Evolutionary conservation across 2,797 vertebrate genomes (phyloP), one percentile per base, ranked within the genome.

Genomic region (Xenops minutus): DNA sequence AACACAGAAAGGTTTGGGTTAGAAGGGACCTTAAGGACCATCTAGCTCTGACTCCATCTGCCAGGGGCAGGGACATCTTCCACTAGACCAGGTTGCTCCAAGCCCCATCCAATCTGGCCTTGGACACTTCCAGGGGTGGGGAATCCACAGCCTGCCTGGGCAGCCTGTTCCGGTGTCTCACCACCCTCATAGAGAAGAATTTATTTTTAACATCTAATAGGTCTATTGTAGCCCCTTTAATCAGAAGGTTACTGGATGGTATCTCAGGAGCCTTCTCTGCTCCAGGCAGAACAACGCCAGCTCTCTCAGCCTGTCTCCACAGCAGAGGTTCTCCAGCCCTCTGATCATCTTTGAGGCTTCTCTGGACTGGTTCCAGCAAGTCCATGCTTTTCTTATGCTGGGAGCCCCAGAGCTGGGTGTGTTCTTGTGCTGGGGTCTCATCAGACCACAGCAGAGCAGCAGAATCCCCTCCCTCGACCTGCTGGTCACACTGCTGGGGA

Each of bases 381-480:
- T 21, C 51, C 64, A 16, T 3, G 14, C 15, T 52, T 20, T 19
- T 36, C 12, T 10, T 6, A 1, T 24, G 13, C 52, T 41, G 46
- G 59, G 22, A 73, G 30, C 52, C 58, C 66, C 34, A 27, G 46
- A 41, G 46, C 39, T 54, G 39, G 24, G 36, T 12, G 27, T 2
- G n/a, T 26, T 66, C 63, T 44, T 34, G 6, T 3, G 6, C 63
- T 34, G 52, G 39, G 51, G 23, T 27, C 39, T 24, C 52, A 27
- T 12, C 8, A 27, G 29, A 64, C 20, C 1, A 0, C 29, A 52
- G 59, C 9, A 48, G 34, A 49, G 36, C 14, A 4, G 1, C 56
- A 56, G 43, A 85, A 67, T 22, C 34, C 32, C 4, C 39, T 72
- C 34, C 39, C 52, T 52, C 1, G 0, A 22, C 51, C 39, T 54